A percentile compares a stretch with the other conserved stretches of the same genome.
Conservation (phyloP, 2,888 invertebrate species). For the Conistra vaccinii region DNA sequence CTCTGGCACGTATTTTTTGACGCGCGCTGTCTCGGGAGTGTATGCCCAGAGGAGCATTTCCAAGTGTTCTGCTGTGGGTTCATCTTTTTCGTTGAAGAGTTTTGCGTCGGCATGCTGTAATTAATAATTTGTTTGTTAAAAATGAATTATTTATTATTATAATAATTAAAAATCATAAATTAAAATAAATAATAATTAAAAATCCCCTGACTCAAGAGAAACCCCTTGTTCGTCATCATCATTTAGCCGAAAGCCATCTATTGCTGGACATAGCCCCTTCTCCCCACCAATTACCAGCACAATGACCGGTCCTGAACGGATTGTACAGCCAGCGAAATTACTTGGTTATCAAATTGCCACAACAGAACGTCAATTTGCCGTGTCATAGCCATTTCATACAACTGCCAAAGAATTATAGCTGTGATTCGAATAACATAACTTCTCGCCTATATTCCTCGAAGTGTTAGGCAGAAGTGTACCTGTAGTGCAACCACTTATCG, state of each 20-base stretch:
- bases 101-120: conserved; percentile 90
- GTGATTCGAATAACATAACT: background rate
- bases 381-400: too few relatives aligned
- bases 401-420: background rate
- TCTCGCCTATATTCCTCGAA: too few relatives aligned
- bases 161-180: too few relatives aligned
- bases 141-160: too few relatives aligned
- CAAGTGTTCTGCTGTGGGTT: conserved; percentile 93
- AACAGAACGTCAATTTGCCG: too few relatives aligned
- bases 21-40: conserved; percentile 93
- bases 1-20: conserved; percentile 90
- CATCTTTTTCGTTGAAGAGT: conserved; percentile 92
- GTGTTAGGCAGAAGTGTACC: too few relatives aligned
- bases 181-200: too few relatives aligned
- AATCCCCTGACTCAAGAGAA: background rate
- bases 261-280: background rate
- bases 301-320: too few relatives aligned
- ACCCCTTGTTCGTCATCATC: background rate
- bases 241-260: background rate
- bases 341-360: too few relatives aligned
- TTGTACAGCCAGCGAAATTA: too few relatives aligned
- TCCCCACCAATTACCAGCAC: too few relatives aligned
- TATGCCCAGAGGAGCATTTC: conserved; percentile 94
- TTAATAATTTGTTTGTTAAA: background rate
- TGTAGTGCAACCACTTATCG: too few relatives aligned